Conservation (phyloP, 2,888 invertebrate genomes). For the Globia sparganii region DNA sequence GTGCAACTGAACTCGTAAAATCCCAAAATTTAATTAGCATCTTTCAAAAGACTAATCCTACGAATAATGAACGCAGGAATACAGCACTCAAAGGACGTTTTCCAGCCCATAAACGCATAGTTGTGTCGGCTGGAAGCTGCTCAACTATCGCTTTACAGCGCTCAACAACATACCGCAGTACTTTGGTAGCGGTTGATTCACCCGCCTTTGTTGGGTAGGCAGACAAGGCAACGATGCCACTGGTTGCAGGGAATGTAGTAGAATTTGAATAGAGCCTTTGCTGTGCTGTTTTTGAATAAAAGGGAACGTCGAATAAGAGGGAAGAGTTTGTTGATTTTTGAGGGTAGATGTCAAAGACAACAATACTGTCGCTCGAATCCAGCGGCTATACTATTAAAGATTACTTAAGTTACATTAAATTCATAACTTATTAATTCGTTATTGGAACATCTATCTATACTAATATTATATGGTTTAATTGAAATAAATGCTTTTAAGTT, state of each 20-base stretch:
- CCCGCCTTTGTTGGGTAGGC: not conserved
- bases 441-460: too few relatives aligned
- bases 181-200: not conserved
- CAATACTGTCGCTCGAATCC: not conserved
- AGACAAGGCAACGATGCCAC: not conserved
- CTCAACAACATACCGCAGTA: not conserved
- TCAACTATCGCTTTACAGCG: not conserved
- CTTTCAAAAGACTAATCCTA: not conserved
- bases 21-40: too few relatives aligned
- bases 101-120: conserved; percentile 9
- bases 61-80: not conserved
- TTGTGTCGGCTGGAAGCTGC: conserved; percentile 5
- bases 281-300: not conserved
- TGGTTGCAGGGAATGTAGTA: not conserved
- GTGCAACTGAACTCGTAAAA: too few relatives aligned
- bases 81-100: conserved; percentile 11
- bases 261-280: not conserved
- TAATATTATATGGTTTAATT: too few relatives aligned
- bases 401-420: not conserved
- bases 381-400: not conserved
- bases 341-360: not conserved
- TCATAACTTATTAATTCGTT: not conserved
- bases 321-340: too few relatives aligned
- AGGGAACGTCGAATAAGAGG: too few relatives aligned
- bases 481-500: too few relatives aligned